Percentiles rank a stretch among this genome's conserved stretches.
Conservation (phyloP, 1,140 invertebrate species). For the Idris sp. region DNA sequence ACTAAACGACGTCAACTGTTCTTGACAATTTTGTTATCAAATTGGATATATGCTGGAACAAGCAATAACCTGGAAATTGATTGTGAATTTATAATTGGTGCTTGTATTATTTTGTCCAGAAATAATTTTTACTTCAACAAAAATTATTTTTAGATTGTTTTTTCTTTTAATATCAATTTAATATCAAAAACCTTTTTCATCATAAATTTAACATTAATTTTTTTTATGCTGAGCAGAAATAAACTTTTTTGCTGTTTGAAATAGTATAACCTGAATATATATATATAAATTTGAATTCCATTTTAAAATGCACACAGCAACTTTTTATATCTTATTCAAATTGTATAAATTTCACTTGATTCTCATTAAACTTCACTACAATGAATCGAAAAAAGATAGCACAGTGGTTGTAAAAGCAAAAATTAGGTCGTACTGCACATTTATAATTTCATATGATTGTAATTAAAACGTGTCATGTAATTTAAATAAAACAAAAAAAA, state of each 20-base stretch:
- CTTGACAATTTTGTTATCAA: constrained; percentile 24
- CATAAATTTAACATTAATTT: too few species aligned
- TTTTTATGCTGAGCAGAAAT: too few species aligned
- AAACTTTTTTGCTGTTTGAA: too few species aligned
- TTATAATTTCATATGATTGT: not conserved
- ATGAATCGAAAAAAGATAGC: constrained; percentile 13
- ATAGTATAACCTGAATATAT: too few species aligned
- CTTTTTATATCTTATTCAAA: not conserved
- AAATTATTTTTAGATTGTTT: too few species aligned
- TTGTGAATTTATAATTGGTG: too few species aligned
- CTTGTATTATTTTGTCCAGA: not conserved
- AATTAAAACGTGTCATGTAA: not conserved
- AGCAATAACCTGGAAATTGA: constrained; percentile 15
- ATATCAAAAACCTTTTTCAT: too few species aligned
- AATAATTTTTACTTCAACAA: too few species aligned
- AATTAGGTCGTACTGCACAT: constrained; percentile 5
- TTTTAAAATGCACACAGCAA: too few species aligned
- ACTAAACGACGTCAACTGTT: constrained; percentile 7
- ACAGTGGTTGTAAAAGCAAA: not conserved
- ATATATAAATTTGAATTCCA: too few species aligned
- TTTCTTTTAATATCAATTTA: too few species aligned
- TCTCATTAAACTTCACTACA: not conserved
- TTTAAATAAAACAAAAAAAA: constrained; percentile 3
- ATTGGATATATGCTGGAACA: constrained; percentile 1
- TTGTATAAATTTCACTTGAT: constrained; percentile 1